Base-by-base conservation (phyloP, 2,113 vertebrate genomes). In the Pelvicachromis taeniatus region DNA sequence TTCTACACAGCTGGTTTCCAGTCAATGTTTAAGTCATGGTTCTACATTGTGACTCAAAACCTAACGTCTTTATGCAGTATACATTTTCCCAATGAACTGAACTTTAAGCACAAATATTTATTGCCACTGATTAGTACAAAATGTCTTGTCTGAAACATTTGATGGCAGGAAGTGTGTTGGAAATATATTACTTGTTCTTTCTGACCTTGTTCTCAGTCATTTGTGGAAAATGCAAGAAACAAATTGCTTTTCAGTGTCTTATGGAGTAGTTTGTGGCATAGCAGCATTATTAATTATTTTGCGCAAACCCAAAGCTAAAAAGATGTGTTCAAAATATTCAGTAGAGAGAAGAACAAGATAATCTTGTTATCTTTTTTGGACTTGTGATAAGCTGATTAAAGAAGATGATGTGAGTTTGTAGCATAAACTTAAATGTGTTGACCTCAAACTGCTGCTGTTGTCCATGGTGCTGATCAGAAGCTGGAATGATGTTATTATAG, bases 91-190 rank as follows among this genome's bases (percentile, higher is more conserved):
- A 2, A 61, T 33, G 29, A 61, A 31, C 29, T 31, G 29, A 31
- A 61, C 58, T 17, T n/a, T 61, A 17, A 3, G 17, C n/a, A 31
- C 17, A 61, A 61, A 61, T 61, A 61, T 61, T 61, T 61, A 1
- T 61, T n/a, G 7, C 5, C 58, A 1, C 58, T 31, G 14, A 35
- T 61, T 61, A 61, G 16, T 33, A 0, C 16, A 61, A 59, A 19
- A 16, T 11, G 31, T 16, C 0, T 61, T 19, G 33, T 33, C 58
- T 33, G 33, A 19, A 33, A 16, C 4, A 29, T 58, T 8, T 16
- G 13, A 56, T 56, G 23, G 13, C 0, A 29, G 1, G 0, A 14
- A 29, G 23, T 29, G 55, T 0, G 4, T 29, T 56, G 23, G 23
- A 33, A 2, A 33, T 11, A 61, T 33, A 33, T 11, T 33, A 61